A percentile compares a stretch with the other conserved stretches of the same genome.
Evolutionary conservation across 1,140 invertebrate species (phyloP).

Genomic region (Odontomachus brunneus): DNA sequence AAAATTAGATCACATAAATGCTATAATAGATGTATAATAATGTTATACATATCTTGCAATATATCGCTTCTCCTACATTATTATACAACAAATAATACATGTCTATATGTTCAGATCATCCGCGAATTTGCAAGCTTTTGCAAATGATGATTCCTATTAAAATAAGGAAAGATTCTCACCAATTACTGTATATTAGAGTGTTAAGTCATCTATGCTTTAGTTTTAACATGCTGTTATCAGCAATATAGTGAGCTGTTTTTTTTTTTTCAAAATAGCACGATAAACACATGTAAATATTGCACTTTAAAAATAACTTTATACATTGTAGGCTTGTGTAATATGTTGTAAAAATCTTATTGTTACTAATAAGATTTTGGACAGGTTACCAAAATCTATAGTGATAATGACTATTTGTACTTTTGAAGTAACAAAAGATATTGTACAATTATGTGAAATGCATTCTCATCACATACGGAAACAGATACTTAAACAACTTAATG

Average conservation of each 20-base stretch:
- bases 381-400: constrained; percentile 61
- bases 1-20: constrained; percentile 64
- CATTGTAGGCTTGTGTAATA: constrained; percentile 60
- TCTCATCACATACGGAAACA: constrained; percentile 32
- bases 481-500: constrained; percentile 53
- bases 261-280: constrained; percentile 48
- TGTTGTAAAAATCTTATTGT: constrained; percentile 70
- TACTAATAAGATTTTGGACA: constrained; percentile 54
- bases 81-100: constrained; percentile 40
- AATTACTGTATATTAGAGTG: constrained; percentile 28
- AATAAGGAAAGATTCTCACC: constrained; percentile 37
- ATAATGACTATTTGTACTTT: constrained; percentile 72
- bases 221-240: constrained; percentile 47
- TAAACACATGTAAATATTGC: constrained; percentile 68
- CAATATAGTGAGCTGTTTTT: constrained; percentile 26
- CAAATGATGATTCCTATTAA: not conserved
- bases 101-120: too few relatives aligned
- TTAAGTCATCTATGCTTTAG: constrained; percentile 27
- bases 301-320: constrained; percentile 62
- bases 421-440: constrained; percentile 67
- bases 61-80: constrained; percentile 18
- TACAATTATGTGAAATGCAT: constrained; percentile 59
- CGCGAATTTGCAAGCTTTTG: too few relatives aligned
- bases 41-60: not conserved
- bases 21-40: constrained; percentile 31